Base-by-base conservation (phyloP, 2,888 invertebrate species). In the Crepidodera aurea region DNA sequence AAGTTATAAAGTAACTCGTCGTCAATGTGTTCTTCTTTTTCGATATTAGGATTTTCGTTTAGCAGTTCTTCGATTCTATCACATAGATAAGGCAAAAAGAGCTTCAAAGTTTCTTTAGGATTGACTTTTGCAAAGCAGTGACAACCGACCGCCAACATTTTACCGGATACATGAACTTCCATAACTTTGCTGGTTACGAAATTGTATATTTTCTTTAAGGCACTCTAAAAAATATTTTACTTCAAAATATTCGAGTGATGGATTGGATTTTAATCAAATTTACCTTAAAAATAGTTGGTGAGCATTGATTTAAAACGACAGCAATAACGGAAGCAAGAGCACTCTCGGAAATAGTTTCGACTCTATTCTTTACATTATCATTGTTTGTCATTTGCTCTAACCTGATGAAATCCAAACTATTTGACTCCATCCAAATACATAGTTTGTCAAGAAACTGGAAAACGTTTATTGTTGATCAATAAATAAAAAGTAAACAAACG, bases 101-200 rank as follows among this genome's bases (percentile, higher is more conserved):
- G 83, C 60, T 89, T 87, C 60, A 93, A 77, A 0, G 92, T 90
- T 51, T 88, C 84, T 58, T 86, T 86, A 0, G 93, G 86, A 73
- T 92, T 87, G 0, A 89, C 86, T 72, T 84, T 82, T 0, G 86
- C 83, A 75, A 90, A 90, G 7, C 85, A 83, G 59, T 88, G 86
- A 64, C 92, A 86, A 62, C 95, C 81, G 7, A 88, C 86, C 0
- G 91, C 92, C 0, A 92, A 87, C 77, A 93, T 86, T 75, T 89
- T 89, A 0, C 94, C 95, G 0, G 94, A 90, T 0, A 95, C 91
- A 72, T 89, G 89, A 0, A 90, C 89, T 78, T 96, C 96, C 69
- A 93, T 87, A n/a, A 93, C 88, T 22, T 88, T 87, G 54, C 87
- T 87, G 0, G 87, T 88, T 0, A 89, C 87, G 78, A 93, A 95